Evolutionary conservation across 2,113 vertebrate genomes (phyloP).

Genomic region (Fulica atra): DNA sequence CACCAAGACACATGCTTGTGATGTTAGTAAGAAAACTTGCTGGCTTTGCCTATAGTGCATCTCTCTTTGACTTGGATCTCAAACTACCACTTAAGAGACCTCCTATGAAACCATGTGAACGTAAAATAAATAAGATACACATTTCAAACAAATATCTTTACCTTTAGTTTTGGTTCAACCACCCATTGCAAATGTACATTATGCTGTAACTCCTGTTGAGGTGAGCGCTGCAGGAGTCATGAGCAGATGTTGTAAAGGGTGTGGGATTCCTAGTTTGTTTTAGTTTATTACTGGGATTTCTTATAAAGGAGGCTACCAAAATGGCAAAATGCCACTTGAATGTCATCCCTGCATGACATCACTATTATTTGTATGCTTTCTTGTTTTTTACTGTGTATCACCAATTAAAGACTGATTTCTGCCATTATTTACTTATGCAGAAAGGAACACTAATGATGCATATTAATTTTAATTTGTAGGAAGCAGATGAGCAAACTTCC

Average conservation of each 20-base stretch:
- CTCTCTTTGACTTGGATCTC: slow-evolving; percentile 6
- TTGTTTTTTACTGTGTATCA: background rate
- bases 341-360: background rate
- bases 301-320: slow-evolving; percentile 10
- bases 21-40: background rate
- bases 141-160: slow-evolving; percentile 62
- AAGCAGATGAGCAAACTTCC: background rate
- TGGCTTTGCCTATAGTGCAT: background rate
- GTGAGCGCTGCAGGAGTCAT: background rate
- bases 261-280: background rate
- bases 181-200: slow-evolving; percentile 52
- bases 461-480: background rate
- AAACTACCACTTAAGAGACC: background rate
- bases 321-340: background rate
- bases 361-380: background rate
- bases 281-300: background rate
- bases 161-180: slow-evolving; percentile 69
- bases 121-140: slow-evolving; percentile 35
- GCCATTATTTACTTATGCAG: background rate
- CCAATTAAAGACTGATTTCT: background rate
- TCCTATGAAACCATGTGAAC: slow-evolving; percentile 24
- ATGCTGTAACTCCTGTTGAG: slow-evolving; percentile 45
- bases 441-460: background rate
- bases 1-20: background rate
- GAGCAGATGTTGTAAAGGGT: background rate